Evolutionary conservation across 2,797 vertebrate species (phyloP), one percentile per base, ranked within the genome.

Genomic region (Argentina silus): DNA sequence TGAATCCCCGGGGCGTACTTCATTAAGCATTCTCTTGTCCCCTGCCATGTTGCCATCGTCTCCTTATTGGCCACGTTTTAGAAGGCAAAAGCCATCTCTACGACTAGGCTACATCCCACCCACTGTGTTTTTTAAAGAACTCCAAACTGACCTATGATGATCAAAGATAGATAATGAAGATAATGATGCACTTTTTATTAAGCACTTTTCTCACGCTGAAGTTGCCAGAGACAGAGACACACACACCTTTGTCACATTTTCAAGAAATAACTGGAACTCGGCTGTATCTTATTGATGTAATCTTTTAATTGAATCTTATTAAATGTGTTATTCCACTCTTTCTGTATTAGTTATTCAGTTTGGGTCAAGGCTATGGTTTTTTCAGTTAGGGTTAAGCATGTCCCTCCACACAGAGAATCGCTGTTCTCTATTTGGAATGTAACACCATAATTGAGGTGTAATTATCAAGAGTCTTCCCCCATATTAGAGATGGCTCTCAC

Each of bases 1-100:
- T 62, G 12, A 69, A 42, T 9, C 63, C 67, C 78, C 72, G 23
- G 63, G 69, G 47, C 1, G 0, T 61, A 78, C n/a, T 76, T 79
- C 64, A 69, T 76, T 62, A 75, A 74, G n/a, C 51, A 67, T 44
- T 47, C 1, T 36, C 44, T 73, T 63, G 1, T 76, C 79, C 66
- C 66, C 21, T 17, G 0, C 1, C 12, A 17, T 69, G 73, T 83
- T 77, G 67, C 74, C 60, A 7, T 62, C 45, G 42, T 51, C n/a
- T 74, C 14, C 76, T 12, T 7, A 51, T 47, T 11, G 3, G 27
- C 45, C 27, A 21, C 56, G n/a, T 47, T 55, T 67, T 12, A 11
- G 8, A 11, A 47, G 23, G 23, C 1, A 0, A 57, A 51, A 60
- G 11, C n/a, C 43, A 8, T 15, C 2, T 15, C 14, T 63, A 3